Evolutionary conservation across 2,888 invertebrate genomes (phyloP), one percentile per base, ranked within the genome.

Genomic region (Protonemura montana): DNA sequence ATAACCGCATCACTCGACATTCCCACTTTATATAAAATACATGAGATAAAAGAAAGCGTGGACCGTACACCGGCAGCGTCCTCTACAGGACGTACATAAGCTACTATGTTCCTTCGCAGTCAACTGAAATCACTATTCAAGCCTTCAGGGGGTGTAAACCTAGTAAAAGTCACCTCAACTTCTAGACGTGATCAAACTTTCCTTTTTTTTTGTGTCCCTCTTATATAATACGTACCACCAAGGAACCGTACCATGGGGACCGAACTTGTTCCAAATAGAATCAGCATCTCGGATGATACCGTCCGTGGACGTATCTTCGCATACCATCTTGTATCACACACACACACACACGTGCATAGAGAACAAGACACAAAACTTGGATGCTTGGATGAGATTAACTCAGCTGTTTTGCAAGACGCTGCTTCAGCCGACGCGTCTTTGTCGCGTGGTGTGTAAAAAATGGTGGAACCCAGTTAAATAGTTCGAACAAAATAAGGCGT

Each of bases 121-220:
- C 59, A 59, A 83, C 41, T 42, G 83, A 41, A 83, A 41, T 83
- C 83, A 83, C 83, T 30, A 81, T 81, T 81, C 81, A 81, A 30
- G 81, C 81, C 81, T 81, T 81, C 30, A n/a, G 81, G 81, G 81
- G 81, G 28, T 30, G 28, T 81, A 81, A 81, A 81, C 81, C 81
- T 30, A n/a, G 81, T 81, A 81, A 84, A 76, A 84, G 84, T 76
- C 84, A 76, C 84, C 29, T 59, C 84, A 84, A 84, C 28, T 85
- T 85, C 84, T 85, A 77, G 78, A 84, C 86, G 30, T 85, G 85
- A 84, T 80, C 87, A 87, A 87, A 85, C 87, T 87, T 87, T 85
- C 59, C 86, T 83, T 86, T 87, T 59, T 84, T 87, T 59, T 84
- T 87, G 82, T 77, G 30, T 29, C 83, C 87, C 80, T 78, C 30